These are phyloP conservation scores for Drosophila gaucha DNA, from an alignment of 2,888 invertebrate species.

Conservation along the genomic window DNA sequence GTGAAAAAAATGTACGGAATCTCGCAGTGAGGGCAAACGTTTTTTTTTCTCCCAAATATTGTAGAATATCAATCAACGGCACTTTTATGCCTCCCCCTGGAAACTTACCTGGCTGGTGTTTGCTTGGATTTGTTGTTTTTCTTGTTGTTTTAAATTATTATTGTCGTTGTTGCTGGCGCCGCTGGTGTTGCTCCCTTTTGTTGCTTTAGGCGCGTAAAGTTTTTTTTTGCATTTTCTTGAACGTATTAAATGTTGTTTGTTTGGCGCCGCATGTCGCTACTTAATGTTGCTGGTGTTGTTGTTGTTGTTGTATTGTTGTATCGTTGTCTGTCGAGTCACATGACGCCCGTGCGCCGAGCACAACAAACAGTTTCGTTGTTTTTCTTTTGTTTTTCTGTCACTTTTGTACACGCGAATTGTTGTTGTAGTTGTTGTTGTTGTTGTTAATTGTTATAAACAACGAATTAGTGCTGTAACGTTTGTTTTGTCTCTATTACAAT, in stretches of 20 bases:
- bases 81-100: constrained; percentile 11
- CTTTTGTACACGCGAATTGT: constrained; percentile 24
- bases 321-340: constrained; percentile 21
- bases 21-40: constrained; percentile 30
- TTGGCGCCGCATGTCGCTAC: constrained; percentile 49
- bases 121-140: constrained; percentile 21
- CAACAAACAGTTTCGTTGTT: constrained; percentile 21
- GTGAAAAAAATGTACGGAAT: constrained; percentile 49
- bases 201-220: constrained; percentile 57
- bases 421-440: constrained; percentile 3
- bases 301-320: constrained; percentile 18
- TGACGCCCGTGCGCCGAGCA: constrained; percentile 41
- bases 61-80: constrained; percentile 58
- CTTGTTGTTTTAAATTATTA: constrained; percentile 21
- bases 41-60: constrained; percentile 33
- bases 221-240: constrained; percentile 43
- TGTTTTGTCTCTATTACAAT: background rate
- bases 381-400: constrained; percentile 14
- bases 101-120: constrained; percentile 49
- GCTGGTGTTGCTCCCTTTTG: constrained; percentile 50
- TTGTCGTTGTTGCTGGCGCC: constrained; percentile 32
- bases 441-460: background rate
- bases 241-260: constrained; percentile 38
- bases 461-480: background rate
- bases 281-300: constrained; percentile 18